Evolutionary conservation across 1,140 invertebrate species (phyloP).

Genomic region (Scaptomyza graminum): DNA sequence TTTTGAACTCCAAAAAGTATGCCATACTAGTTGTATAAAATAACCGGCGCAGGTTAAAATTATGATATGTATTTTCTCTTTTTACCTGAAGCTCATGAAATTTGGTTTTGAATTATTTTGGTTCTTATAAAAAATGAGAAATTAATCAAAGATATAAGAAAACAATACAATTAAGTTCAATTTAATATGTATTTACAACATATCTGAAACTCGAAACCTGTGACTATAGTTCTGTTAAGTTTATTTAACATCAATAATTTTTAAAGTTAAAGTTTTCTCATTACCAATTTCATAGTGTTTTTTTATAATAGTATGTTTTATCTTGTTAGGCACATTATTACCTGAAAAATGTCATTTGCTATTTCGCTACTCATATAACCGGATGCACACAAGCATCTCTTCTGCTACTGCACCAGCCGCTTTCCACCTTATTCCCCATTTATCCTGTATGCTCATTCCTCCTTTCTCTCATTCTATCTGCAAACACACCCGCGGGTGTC

Average conservation of each 20-base stretch:
- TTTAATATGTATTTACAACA: too few relatives aligned
- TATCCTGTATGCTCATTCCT: constrained; percentile 1
- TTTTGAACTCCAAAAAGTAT: constrained; percentile 6
- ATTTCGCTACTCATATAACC: background rate
- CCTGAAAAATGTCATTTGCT: background rate
- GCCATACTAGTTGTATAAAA: background rate
- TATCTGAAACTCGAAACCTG: too few relatives aligned
- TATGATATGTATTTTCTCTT: too few relatives aligned
- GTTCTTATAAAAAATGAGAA: too few relatives aligned
- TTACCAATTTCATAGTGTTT: background rate
- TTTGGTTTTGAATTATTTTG: too few relatives aligned
- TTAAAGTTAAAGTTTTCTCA: too few relatives aligned
- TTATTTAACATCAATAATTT: background rate
- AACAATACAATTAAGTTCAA: too few relatives aligned
- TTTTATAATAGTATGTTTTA: background rate
- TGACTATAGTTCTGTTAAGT: too few relatives aligned
- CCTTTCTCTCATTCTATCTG: background rate
- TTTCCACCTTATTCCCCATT: background rate
- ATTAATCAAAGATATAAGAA: too few relatives aligned
- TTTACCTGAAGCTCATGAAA: too few relatives aligned
- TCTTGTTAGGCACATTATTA: constrained; percentile 5
- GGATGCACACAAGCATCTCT: constrained; percentile 28
- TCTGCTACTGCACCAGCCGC: background rate
- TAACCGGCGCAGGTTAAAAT: too few relatives aligned
- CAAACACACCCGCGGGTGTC: constrained; percentile 79